Percentiles rank a stretch among this genome's conserved stretches.
phyloP scores from a whole-genome alignment of 2,888 invertebrate genomes.

The Melieria crassipennis region DNA sequence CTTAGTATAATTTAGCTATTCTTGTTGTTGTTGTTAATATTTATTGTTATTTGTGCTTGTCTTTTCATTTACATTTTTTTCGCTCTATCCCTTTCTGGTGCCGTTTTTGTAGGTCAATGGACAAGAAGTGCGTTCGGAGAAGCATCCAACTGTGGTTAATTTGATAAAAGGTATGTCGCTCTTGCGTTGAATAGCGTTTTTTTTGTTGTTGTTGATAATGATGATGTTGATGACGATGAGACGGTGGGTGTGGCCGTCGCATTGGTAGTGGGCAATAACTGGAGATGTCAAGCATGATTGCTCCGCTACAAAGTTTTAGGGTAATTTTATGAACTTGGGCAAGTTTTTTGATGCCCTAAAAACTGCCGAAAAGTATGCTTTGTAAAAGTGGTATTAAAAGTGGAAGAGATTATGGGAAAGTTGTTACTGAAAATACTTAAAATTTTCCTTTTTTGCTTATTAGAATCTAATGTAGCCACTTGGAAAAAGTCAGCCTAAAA shows the following conservation, averaged over 20 bases:
- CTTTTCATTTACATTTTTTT: constrained; percentile 6
- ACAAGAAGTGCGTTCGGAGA: constrained; percentile 87
- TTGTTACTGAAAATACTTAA: too few relatives aligned
- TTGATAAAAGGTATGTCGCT: constrained; percentile 88
- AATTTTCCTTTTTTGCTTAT: too few relatives aligned
- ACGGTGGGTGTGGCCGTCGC: not conserved
- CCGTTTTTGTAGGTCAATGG: constrained; percentile 81
- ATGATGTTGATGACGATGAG: not conserved
- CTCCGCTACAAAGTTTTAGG: too few relatives aligned
- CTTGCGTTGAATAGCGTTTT: not conserved
- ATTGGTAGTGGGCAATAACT: not conserved
- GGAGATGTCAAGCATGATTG: too few relatives aligned
- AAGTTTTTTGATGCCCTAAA: too few relatives aligned
- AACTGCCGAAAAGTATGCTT: too few relatives aligned
- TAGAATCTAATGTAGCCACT: too few relatives aligned
- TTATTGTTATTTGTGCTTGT: constrained; percentile 4
- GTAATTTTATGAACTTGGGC: too few relatives aligned
- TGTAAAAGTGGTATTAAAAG: too few relatives aligned
- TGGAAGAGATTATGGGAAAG: too few relatives aligned
- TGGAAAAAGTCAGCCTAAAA: too few relatives aligned
- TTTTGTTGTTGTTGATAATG: not conserved
- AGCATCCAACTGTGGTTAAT: constrained; percentile 94
- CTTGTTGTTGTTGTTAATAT: constrained; percentile 14
- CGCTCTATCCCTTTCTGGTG: constrained; percentile 20
- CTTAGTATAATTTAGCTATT: constrained; percentile 10